These are phyloP conservation scores for Protodeltote pygarga DNA, from an alignment of 2,888 invertebrate genomes.

Conservation along the genomic window DNA sequence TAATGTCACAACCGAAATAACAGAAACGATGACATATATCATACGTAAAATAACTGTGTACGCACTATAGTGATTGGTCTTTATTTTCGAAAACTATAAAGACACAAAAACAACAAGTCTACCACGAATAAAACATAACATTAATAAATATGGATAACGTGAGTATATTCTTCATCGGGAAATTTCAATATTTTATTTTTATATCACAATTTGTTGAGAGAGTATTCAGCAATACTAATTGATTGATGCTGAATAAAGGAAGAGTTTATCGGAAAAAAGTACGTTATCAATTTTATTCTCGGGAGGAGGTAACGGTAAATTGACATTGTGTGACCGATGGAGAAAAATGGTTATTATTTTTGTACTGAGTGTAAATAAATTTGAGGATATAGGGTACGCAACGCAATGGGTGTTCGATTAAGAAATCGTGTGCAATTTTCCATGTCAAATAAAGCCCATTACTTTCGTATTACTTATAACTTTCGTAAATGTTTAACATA, in stretches of 20 bases:
- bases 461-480: too few species aligned
- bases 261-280: constrained; percentile 58
- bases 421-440: too few species aligned
- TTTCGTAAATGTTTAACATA: too few species aligned
- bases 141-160: constrained; percentile 17
- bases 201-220: constrained; percentile 24
- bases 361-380: too few species aligned
- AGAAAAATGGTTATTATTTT: constrained; percentile 2
- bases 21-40: too few species aligned
- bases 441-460: too few species aligned
- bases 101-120: neutral
- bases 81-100: neutral
- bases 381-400: too few species aligned
- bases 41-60: too few species aligned
- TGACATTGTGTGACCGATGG: constrained; percentile 22
- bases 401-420: too few species aligned
- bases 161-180: constrained; percentile 6
- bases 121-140: neutral
- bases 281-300: constrained; percentile 56
- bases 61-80: too few species aligned
- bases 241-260: constrained; percentile 64
- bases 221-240: constrained; percentile 65
- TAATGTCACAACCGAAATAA: too few species aligned
- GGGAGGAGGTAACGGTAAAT: constrained; percentile 6
- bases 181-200: constrained; percentile 21